Percentiles rank a stretch among this genome's conserved stretches.
These are phyloP conservation scores for Calcarius ornatus DNA, from an alignment of 2,113 vertebrate species.

Conservation along the genomic window DNA sequence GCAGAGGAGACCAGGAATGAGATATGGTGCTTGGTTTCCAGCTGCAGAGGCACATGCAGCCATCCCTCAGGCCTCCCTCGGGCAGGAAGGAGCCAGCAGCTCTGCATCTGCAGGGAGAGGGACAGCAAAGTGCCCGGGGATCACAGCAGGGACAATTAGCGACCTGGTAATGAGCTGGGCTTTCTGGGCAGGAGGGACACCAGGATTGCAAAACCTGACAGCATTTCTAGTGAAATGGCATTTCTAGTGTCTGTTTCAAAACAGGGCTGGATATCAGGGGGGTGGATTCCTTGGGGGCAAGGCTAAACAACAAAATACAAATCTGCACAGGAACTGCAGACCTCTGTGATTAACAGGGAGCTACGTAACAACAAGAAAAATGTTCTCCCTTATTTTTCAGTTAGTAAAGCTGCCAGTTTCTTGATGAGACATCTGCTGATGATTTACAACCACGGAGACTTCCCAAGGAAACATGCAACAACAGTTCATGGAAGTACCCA, in stretches of 20 bases:
- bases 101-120: background rate
- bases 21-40: background rate
- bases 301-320: background rate
- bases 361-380: background rate
- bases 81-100: background rate
- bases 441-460: background rate
- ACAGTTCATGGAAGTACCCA: background rate
- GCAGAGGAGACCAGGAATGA: background rate
- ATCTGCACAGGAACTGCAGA: background rate
- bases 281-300: background rate
- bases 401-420: constrained; percentile 1
- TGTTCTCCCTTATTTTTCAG: background rate
- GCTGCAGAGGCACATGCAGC: background rate
- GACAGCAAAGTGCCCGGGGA: accelerated
- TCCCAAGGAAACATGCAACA: background rate
- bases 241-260: background rate
- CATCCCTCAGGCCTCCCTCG: background rate
- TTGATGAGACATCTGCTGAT: background rate
- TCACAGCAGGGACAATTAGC: background rate
- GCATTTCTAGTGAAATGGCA: background rate
- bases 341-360: background rate
- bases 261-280: background rate
- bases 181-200: background rate
- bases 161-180: background rate
- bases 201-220: background rate